Percentiles rank a stretch among this genome's conserved stretches.
Conservation (phyloP, 35 echinoderm and acorn worm genomes). For the Ophioderma brevispina region DNA sequence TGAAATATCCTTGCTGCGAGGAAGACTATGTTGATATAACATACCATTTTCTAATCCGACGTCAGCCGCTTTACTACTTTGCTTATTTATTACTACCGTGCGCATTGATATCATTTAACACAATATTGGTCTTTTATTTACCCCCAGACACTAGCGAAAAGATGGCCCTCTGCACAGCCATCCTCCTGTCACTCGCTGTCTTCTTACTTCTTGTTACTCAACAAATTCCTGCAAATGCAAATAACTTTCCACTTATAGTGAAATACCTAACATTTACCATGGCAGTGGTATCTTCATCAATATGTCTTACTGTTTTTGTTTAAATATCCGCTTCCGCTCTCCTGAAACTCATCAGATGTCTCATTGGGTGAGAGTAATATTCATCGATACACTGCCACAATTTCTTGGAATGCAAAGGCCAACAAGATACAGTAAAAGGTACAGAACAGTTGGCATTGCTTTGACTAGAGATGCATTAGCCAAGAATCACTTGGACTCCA, state of each 20-base stretch:
- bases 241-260: slow-evolving; percentile 91
- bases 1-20: slow-evolving; percentile 75
- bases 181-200: slow-evolving; percentile 89
- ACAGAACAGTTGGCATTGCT: slow-evolving; percentile 71
- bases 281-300: slow-evolving; percentile 91
- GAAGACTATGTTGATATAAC: slow-evolving; percentile 85
- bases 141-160: slow-evolving; percentile 95
- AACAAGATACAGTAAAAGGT: slow-evolving; percentile 62
- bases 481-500: slow-evolving; percentile 31
- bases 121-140: slow-evolving; percentile 93
- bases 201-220: slow-evolving; percentile 86
- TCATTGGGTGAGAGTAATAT: slow-evolving; percentile 60
- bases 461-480: slow-evolving; percentile 73
- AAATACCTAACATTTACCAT: slow-evolving; percentile 98
- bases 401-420: slow-evolving; percentile 91
- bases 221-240: slow-evolving; percentile 95
- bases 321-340: slow-evolving; percentile 88
- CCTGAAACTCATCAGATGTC: slow-evolving; percentile 93
- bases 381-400: slow-evolving; percentile 76
- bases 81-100: slow-evolving; percentile 92
- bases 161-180: slow-evolving; percentile 86
- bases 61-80: slow-evolving; percentile 95
- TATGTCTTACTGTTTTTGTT: slow-evolving; percentile 88
- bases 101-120: slow-evolving; percentile 93
- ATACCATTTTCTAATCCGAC: slow-evolving; percentile 57